Evolutionary conservation across 2,113 vertebrate species (phyloP), one percentile per base, ranked within the genome.

Genomic region (Dascyllus trimaculatus): DNA sequence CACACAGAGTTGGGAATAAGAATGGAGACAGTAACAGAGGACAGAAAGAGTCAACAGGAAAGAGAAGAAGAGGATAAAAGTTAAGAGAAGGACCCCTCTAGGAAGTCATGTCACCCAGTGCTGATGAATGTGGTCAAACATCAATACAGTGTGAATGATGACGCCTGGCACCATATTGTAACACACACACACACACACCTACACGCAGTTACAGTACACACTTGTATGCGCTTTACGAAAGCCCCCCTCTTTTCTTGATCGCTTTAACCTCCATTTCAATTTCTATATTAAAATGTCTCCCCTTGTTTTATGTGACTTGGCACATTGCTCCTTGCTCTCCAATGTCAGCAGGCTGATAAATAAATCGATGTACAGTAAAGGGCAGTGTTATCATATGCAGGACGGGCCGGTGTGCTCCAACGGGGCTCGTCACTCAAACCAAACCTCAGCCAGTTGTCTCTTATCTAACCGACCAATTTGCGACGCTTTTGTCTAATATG

Each of bases 251-350:
- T 51, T 35, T 58, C 60, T 17, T 69, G 32, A 75, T 81, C 61
- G 64, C 53, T 58, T 26, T 61, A 26, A 74, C 76, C 78, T 83
- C 67, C 52, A 69, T 88, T 86, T 92, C 88, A 91, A 91, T 93
- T 89, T 92, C 92, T 86, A 89, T 93, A 94, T 93, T 93, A 90
- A 93, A 90, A 92, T 90, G 92, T 88, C 90, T 74, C 32, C 54
- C 67, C 76, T 90, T 92, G 91, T 91, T 94, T 92, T 93, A 90
- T 93, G 88, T 79, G 85, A 78, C 73, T 91, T 93, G 93, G 90
- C 91, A 74, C 80, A 49, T 85, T 72, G 57, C 79, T 83, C 65
- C 45, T 26, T 29, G 29, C 29, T 29, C 78, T 83, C 71, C 75
- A 83, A 69, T 90, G 91, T 93, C 89, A 90, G 68, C 61, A 21